Base-by-base conservation (phyloP, 2,113 vertebrate genomes). In the Herpetotheres cachinnans region DNA sequence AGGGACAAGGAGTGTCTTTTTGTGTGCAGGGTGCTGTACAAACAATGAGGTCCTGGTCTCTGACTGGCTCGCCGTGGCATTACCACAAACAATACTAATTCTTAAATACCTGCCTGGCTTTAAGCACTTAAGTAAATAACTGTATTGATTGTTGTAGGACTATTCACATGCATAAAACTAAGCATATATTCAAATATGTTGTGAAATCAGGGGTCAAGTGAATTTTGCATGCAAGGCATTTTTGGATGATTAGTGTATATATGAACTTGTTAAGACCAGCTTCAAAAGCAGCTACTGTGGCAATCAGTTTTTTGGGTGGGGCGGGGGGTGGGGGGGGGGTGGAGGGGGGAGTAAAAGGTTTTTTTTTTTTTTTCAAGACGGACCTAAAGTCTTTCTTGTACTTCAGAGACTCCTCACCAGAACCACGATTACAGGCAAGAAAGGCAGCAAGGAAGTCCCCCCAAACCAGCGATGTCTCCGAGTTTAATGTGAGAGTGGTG, bases 101-200 rank as follows among this genome's bases (percentile, higher is more conserved):
- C 91, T 95, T 96, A 96, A 97, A 96, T 96, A 97, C 87, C 84
- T 96, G 89, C 89, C 89, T 93, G 87, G 84, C 84, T 90, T 93
- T 96, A 97, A 97, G 95, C 58, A 91, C 91, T 95, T 95, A 73
- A 89, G 95, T 95, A 95, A 97, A 96, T 91, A 97, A 88, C 93
- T 77, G 93, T 90, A 80, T 94, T 94, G 96, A 95, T 91, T 91
- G 89, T 87, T 80, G 87, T 58, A 90, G 55, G 54, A 44, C 93
- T 90, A 85, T 96, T 97, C 96, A 96, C 94, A 95, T 95, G 93
- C 91, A 94, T 94, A 96, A 94, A 95, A 91, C 91, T 94, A 95
- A 95, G 96, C 93, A 88, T 91, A 97, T 97, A 96, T 95, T 97
- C 93, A 97, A 97, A 95, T 97, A 95, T n/a, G 62, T 97, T 96